These are phyloP conservation scores for Ophion ventricosus DNA, from an alignment of 2,888 invertebrate genomes.

Conservation along the genomic window DNA sequence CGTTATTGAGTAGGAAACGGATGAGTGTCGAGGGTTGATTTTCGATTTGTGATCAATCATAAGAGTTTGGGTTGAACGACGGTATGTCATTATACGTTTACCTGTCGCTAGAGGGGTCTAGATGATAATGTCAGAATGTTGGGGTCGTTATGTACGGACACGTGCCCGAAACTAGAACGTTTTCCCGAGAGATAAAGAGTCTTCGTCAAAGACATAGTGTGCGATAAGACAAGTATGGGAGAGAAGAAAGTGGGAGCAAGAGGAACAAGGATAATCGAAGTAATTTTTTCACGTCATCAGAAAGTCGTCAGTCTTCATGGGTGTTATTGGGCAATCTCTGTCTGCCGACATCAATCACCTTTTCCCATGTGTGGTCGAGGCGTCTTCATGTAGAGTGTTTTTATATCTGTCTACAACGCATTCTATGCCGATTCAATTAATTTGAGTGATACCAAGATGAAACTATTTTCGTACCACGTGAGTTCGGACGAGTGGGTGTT, in stretches of 20 bases:
- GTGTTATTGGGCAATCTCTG: constrained; percentile 68
- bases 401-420: constrained; percentile 3
- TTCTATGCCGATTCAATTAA: constrained; percentile 6
- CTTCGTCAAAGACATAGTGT: constrained; percentile 36
- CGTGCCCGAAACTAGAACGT: constrained; percentile 35
- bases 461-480: background rate
- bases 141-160: constrained; percentile 42
- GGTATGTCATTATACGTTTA: constrained; percentile 29
- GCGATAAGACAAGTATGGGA: constrained; percentile 29
- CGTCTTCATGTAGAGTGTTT: constrained; percentile 38
- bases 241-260: constrained; percentile 19
- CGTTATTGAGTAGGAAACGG: background rate
- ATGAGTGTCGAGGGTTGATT: constrained; percentile 4
- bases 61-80: constrained; percentile 49
- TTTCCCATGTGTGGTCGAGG: constrained; percentile 46
- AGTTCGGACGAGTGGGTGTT: too few species aligned
- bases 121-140: constrained; percentile 50
- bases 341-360: constrained; percentile 67
- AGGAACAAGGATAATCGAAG: constrained; percentile 54
- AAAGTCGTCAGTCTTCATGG: constrained; percentile 67
- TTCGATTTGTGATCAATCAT: constrained; percentile 47
- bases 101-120: constrained; percentile 40
- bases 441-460: background rate
- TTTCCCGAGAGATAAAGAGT: constrained; percentile 50
- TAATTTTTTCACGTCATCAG: constrained; percentile 68